Base-by-base conservation (phyloP, 2,797 vertebrate genomes). In the Alauda arvensis region DNA sequence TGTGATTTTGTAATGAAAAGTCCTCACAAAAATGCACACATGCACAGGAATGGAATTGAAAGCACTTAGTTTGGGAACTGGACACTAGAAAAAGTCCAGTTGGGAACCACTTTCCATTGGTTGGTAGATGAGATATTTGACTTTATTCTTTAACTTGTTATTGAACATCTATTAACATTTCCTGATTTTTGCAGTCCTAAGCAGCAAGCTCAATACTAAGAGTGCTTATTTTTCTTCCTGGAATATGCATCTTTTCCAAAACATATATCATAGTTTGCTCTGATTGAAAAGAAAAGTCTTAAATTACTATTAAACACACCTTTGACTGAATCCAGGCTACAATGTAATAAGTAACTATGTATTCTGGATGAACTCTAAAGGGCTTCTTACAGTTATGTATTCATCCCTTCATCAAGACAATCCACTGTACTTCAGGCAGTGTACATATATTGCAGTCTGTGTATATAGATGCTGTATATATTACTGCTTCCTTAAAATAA, bases 401-500 rank as follows among this genome's bases (percentile, higher is more conserved):
- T 83, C 60, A 79, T 57, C 37, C 55, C 68, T 88, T 77, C 65
- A 75, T 37, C 42, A 78, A 93, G 85, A 83, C 86, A 93, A 90
- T 89, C 84, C 52, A n/a, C 56, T 61, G 59, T 67, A 88, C 86
- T 92, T 90, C 70, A 87, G 67, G 65, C 71, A 93, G 72, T 75
- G 46, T 63, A 59, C 86, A 83, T 88, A 77, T 92, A 81, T 82
- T 89, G 81, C 67, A 86, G 82, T 85, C 86, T 88, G 55, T 91
- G 75, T 93, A 92, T 93, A 90, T 65, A 88, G 91, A 92, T 94
- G 88, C 83, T 93, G 90, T 94, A 85, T 93, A 93, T 93, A 94
- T 93, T 95, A 93, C 65, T 75, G 51, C 62, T 91, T 92, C 89
- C 93, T 96, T 95, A 95, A 93, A 93, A 94, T 95, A 96, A 95